Conservation (phyloP, 2,797 vertebrate species). For the Eurystomus glaucurus region DNA sequence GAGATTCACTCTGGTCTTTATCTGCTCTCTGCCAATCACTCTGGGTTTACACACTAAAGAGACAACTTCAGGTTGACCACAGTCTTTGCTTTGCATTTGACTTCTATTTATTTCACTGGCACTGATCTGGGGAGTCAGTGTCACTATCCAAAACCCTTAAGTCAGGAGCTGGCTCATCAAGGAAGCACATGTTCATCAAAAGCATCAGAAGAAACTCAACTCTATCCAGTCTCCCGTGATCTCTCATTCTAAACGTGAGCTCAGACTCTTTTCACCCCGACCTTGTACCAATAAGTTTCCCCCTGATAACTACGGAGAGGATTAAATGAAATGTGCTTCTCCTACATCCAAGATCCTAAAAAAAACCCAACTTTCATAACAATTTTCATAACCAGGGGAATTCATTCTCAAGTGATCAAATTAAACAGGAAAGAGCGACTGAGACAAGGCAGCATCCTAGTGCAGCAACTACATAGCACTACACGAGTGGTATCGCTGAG, state of each 20-base stretch:
- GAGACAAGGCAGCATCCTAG: background rate
- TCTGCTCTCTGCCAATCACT: accelerated
- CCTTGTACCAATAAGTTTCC: background rate
- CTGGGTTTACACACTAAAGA: background rate
- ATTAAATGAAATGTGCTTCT: background rate
- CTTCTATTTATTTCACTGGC: background rate
- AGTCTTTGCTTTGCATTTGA: background rate
- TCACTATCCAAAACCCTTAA: background rate
- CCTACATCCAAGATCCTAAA: background rate
- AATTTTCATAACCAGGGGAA: background rate
- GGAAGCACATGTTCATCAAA: background rate
- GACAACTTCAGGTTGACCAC: background rate
- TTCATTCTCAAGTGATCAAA: background rate
- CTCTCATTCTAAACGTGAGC: background rate
- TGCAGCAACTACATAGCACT: background rate
- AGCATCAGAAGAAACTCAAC: background rate
- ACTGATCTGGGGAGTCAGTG: accelerated
- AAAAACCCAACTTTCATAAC: background rate
- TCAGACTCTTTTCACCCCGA: background rate
- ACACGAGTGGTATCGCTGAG: background rate
- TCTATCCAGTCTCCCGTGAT: background rate
- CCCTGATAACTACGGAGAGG: background rate
- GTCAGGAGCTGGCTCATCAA: background rate
- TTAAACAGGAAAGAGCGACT: background rate
- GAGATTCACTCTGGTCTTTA: background rate